A percentile compares a stretch with the other conserved stretches of the same genome.
Evolutionary conservation across 1,140 invertebrate species (phyloP).

Genomic region (Rhysida immarginata): DNA sequence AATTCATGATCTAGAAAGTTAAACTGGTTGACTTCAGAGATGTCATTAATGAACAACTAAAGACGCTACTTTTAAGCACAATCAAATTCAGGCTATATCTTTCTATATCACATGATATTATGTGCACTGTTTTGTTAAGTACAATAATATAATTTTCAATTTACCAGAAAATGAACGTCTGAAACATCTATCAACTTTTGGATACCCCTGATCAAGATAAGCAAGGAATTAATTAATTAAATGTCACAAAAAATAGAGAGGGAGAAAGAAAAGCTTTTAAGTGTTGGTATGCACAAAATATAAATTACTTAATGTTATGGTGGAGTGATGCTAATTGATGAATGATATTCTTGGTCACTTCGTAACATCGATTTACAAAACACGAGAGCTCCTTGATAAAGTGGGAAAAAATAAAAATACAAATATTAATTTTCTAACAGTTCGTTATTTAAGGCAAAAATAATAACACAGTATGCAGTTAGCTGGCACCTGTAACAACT

Average conservation of each 20-base stretch:
- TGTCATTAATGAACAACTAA: too few species aligned
- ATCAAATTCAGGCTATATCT: too few species aligned
- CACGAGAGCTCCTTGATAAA: conserved; percentile 39
- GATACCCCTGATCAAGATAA: conserved; percentile 21
- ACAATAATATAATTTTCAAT: too few species aligned
- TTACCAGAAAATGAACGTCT: conserved; percentile 35
- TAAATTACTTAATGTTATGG: conserved; percentile 18
- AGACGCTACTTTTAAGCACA: too few species aligned
- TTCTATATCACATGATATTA: too few species aligned
- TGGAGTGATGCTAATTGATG: conserved; percentile 48
- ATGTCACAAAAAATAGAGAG: neutral
- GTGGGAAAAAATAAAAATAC: too few species aligned
- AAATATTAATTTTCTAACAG: too few species aligned
- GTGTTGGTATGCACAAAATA: neutral
- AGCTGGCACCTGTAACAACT: conserved; percentile 42
- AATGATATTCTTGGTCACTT: conserved; percentile 45
- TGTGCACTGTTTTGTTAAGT: too few species aligned
- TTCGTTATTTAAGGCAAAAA: conserved; percentile 5
- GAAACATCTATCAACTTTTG: conserved; percentile 30
- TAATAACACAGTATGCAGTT: too few species aligned
- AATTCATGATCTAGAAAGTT: too few species aligned
- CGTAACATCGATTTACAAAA: conserved; percentile 48
- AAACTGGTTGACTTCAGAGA: too few species aligned
- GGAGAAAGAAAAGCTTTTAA: neutral
- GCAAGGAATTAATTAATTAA: conserved; percentile 5